Percentiles rank a stretch among this genome's conserved stretches.
Conservation (phyloP, 2,888 invertebrate genomes). For the Leptopilina syphax region DNA sequence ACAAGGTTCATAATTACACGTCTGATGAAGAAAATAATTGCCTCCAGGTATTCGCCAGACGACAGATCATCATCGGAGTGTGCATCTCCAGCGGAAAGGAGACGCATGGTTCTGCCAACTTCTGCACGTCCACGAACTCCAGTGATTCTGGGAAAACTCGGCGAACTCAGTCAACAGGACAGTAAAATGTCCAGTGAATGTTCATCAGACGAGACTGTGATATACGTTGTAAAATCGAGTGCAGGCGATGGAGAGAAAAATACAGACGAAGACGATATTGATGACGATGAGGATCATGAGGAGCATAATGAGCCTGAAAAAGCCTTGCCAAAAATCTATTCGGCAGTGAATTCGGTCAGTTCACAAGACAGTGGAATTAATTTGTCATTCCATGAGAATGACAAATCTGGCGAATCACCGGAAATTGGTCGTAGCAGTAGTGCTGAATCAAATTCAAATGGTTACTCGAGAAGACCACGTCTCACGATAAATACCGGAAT, state of each 20-base stretch:
- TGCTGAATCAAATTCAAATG: conserved; percentile 70
- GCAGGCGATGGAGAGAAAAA: conserved; percentile 56
- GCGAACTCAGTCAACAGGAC: conserved; percentile 72
- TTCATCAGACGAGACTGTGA: conserved; percentile 76
- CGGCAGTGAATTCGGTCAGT: conserved; percentile 84
- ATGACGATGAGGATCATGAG: conserved; percentile 77
- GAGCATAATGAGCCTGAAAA: conserved; percentile 74
- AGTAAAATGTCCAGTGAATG: conserved; percentile 76
- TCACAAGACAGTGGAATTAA: conserved; percentile 89
- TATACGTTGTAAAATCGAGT: conserved; percentile 72
- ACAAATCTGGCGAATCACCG: conserved; percentile 76
- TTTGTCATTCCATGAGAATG: conserved; percentile 84
- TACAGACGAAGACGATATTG: conserved; percentile 79
- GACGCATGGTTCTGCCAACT: conserved; percentile 55
- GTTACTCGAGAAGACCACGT: conserved; percentile 61
- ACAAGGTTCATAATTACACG: neutral
- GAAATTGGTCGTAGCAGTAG: conserved; percentile 70
- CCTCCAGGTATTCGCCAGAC: conserved; percentile 68
- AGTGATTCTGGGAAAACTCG: conserved; percentile 62
- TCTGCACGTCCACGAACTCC: conserved; percentile 57
- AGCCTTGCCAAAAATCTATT: conserved; percentile 80
- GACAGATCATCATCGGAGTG: conserved; percentile 71
- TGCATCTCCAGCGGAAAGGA: conserved; percentile 71
- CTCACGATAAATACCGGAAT: conserved; percentile 51
- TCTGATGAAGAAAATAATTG: neutral